Conservation (phyloP, 2,113 vertebrate genomes). For the Girardinichthys multiradiatus region DNA sequence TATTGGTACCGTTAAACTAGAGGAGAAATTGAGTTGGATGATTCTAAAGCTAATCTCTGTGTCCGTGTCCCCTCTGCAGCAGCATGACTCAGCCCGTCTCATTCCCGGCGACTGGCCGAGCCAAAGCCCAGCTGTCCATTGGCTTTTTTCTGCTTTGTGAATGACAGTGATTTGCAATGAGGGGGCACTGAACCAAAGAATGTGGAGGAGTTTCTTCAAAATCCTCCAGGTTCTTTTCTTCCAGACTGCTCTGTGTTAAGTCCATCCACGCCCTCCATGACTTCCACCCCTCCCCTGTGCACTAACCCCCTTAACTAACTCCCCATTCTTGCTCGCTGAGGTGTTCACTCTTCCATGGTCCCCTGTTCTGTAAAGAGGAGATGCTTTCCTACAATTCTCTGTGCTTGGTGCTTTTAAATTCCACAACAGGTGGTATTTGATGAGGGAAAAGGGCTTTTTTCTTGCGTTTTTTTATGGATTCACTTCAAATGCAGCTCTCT, state of each 20-base stretch:
- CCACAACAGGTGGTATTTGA: conserved; percentile 57
- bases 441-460: conserved; percentile 37
- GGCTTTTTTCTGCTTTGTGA: conserved; percentile 66
- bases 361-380: conserved; percentile 35
- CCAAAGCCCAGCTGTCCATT: conserved; percentile 73
- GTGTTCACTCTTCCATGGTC: conserved; percentile 56
- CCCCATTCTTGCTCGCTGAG: conserved; percentile 45
- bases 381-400: conserved; percentile 55
- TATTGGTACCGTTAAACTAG: conserved; percentile 66
- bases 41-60: conserved; percentile 52
- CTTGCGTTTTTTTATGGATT: conserved; percentile 43
- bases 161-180: conserved; percentile 67
- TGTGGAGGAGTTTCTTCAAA: conserved; percentile 71
- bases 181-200: conserved; percentile 66
- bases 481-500: conserved; percentile 37
- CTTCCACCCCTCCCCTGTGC: conserved; percentile 43
- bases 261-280: conserved; percentile 62
- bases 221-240: conserved; percentile 76
- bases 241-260: conserved; percentile 66
- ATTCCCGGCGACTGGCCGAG: conserved; percentile 51
- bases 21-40: conserved; percentile 59
- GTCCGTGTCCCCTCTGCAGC: conserved; percentile 39
- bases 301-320: conserved; percentile 46
- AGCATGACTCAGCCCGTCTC: conserved; percentile 54
- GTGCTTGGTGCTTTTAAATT: conserved; percentile 42